Evolutionary conservation across 2,797 vertebrate species (phyloP).

Genomic region (Arvicola amphibius): DNA sequence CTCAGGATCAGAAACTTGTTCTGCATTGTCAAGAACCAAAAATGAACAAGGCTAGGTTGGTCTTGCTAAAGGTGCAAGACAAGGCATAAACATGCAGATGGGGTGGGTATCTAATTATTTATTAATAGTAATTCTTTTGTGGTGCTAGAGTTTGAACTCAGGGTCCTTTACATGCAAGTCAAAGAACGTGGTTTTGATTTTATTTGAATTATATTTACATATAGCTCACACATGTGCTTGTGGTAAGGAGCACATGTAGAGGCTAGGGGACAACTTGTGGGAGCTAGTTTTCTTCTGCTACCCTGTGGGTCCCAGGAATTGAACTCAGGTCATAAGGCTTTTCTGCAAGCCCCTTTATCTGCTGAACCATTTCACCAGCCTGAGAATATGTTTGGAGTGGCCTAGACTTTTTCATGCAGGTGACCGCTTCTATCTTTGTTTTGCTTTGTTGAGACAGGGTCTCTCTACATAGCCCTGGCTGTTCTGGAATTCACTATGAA

Average conservation of each 20-base stretch:
- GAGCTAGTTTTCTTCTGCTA: not conserved
- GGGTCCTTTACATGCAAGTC: not conserved
- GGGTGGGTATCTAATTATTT: not conserved
- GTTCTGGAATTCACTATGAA: not conserved
- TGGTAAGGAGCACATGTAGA: not conserved
- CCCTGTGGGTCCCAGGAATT: not conserved
- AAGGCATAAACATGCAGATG: not conserved
- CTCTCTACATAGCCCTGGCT: not conserved
- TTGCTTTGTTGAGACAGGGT: not conserved
- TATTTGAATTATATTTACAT: not conserved
- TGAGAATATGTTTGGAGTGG: not conserved
- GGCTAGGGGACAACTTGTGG: not conserved
- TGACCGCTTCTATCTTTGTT: not conserved
- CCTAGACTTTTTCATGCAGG: not conserved
- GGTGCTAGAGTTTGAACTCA: not conserved
- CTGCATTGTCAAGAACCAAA: not conserved
- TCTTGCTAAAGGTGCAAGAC: conserved; percentile 36
- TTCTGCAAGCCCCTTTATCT: not conserved
- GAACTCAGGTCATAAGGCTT: not conserved
- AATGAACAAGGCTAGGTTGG: not conserved
- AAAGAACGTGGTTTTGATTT: not conserved
- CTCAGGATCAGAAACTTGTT: conserved; percentile 1
- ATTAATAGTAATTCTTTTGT: not conserved
- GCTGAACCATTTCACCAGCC: not conserved
- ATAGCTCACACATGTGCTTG: not conserved